Conservation (phyloP, 92 coral and sea anemone species). For the Diadumene lineata region DNA sequence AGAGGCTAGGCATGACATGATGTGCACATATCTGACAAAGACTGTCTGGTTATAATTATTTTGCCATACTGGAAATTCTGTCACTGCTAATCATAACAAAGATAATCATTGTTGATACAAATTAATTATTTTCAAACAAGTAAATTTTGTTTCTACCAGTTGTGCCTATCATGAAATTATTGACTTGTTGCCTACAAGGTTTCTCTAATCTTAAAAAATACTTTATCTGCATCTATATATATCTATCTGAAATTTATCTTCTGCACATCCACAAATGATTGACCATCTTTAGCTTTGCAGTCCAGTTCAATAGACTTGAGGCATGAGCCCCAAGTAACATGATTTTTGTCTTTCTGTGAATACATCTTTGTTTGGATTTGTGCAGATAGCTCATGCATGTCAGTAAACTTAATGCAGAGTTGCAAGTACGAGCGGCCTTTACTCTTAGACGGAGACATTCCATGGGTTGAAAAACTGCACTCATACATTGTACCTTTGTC, state of each 20-base stretch:
- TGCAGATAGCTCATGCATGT: constrained; percentile 57
- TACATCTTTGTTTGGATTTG: constrained; percentile 90
- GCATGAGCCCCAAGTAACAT: constrained; percentile 91
- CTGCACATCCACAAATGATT: constrained; percentile 61
- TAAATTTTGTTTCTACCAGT: too few relatives aligned
- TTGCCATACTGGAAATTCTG: too few relatives aligned
- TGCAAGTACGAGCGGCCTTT: constrained; percentile 75
- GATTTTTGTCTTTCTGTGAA: constrained; percentile 82
- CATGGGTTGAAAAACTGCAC: constrained; percentile 81
- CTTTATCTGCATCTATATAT: too few relatives aligned
- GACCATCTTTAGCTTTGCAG: constrained; percentile 72
- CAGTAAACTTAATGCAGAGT: constrained; percentile 68
- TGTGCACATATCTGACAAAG: too few relatives aligned
- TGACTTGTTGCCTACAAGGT: neutral
- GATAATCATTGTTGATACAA: too few relatives aligned
- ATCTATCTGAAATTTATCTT: constrained; percentile 63
- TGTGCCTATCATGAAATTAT: too few relatives aligned
- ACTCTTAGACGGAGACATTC: constrained; percentile 71
- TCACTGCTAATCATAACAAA: too few relatives aligned
- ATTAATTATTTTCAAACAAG: too few relatives aligned
- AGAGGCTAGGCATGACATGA: too few relatives aligned
- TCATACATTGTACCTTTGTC: constrained; percentile 54
- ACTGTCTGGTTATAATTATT: too few relatives aligned
- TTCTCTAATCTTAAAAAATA: too few relatives aligned
- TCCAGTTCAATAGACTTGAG: constrained; percentile 83